Base-by-base conservation (phyloP, 2,888 invertebrate genomes). In the Caradrina kadenii region DNA sequence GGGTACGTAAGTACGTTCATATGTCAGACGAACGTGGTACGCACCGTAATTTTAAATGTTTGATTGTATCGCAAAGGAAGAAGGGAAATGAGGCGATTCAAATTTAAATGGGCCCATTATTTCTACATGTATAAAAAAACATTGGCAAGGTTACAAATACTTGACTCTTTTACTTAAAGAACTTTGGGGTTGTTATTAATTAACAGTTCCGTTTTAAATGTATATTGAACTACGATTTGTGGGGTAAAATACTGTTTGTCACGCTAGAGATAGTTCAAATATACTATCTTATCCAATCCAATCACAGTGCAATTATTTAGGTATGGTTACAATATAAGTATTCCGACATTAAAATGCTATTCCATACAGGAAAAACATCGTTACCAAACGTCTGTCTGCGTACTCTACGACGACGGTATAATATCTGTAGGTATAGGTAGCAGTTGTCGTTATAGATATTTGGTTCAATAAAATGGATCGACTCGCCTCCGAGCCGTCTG, bases 401-500 rank as follows among this genome's bases (percentile, higher is more conserved):
- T 53, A 69, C 50, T 56, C 39, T 31, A 56, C 19, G 48, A 48
- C 59, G 50, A n/a, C 56, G 31, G 39, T 55, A 49, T 68, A n/a
- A 19, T 69, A 50, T 15, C 21, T 42, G 6, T n/a, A n/a, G n/a
- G n/a, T 1, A 19, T 63, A 60, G 50, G 49, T 42, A 54, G 54
- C 11, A 61, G 63, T 54, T 63, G 35, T 78, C 60, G 63, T 67
- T 77, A 73, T 74, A 82, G 71, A 77, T 73, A 79, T 85, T 75
- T 79, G 66, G 81, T 82, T 84, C 79, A 79, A 86, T 88, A 82
- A 71, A 81, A 84, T 81, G 80, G 83, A 87, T 86, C 85, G 88
- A 74, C 79, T 86, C 71, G 83, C 81, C 84, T 79, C 88, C 87
- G 84, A 73, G 81, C 86, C 80, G 91, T 90, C 91, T 91, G 88